Conservation (phyloP, 2,888 invertebrate genomes). For the Hipparchia sbordonii region DNA sequence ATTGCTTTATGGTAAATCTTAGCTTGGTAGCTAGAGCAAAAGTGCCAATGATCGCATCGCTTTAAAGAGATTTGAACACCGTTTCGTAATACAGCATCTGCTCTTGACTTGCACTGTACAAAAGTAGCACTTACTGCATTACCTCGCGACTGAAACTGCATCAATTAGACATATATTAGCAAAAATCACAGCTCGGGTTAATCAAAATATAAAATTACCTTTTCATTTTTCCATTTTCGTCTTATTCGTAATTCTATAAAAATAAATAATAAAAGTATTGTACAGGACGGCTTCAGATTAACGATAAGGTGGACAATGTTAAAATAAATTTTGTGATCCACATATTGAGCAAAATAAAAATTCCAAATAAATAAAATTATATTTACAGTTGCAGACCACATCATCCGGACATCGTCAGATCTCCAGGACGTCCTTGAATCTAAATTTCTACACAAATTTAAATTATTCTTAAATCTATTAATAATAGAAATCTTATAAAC, state of each 20-base stretch:
- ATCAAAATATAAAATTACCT: slow-evolving; percentile 77
- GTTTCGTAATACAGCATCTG: slow-evolving; percentile 5
- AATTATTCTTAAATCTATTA: slow-evolving; percentile 69
- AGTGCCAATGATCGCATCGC: neutral
- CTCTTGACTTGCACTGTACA: slow-evolving; percentile 17
- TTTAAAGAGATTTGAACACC: neutral
- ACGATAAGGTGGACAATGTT: slow-evolving; percentile 64
- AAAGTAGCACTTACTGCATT: slow-evolving; percentile 30
- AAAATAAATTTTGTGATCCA: slow-evolving; percentile 43
- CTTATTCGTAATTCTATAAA: slow-evolving; percentile 75
- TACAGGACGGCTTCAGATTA: slow-evolving; percentile 71
- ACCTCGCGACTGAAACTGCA: slow-evolving; percentile 43
- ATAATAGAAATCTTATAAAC: slow-evolving; percentile 68
- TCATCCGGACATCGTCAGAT: slow-evolving; percentile 39
- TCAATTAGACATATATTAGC: slow-evolving; percentile 70
- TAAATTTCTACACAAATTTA: slow-evolving; percentile 63
- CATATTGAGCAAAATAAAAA: slow-evolving; percentile 48
- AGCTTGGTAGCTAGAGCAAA: neutral
- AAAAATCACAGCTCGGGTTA: slow-evolving; percentile 83
- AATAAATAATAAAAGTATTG: slow-evolving; percentile 80
- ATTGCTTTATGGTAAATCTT: neutral
- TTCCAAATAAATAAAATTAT: slow-evolving; percentile 47
- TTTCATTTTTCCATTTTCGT: slow-evolving; percentile 73
- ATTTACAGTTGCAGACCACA: slow-evolving; percentile 48
- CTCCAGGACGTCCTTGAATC: slow-evolving; percentile 66